Evolutionary conservation across 2,888 invertebrate genomes (phyloP).

Genomic region (Nematopogon swammerdamellus): DNA sequence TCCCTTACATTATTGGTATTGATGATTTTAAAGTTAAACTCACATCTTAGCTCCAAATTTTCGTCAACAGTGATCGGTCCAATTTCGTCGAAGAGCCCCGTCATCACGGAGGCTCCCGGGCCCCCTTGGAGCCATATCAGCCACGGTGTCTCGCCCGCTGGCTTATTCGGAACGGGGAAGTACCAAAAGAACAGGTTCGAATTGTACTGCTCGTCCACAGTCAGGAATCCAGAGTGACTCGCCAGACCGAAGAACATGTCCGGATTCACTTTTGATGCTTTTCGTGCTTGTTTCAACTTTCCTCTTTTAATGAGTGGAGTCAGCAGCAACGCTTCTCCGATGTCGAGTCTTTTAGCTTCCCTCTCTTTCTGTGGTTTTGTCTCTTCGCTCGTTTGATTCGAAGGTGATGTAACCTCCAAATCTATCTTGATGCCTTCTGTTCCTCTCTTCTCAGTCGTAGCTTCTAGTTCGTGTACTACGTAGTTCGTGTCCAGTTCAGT

Average conservation of each 20-base stretch:
- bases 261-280: slow-evolving; percentile 23
- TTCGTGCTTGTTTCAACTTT: slow-evolving; percentile 21
- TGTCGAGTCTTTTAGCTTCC: too few species aligned
- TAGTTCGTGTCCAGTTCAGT: too few species aligned
- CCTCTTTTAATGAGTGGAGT: slow-evolving; percentile 27
- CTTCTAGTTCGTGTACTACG: too few species aligned
- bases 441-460: too few species aligned
- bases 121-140: slow-evolving; percentile 88
- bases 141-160: slow-evolving; percentile 54
- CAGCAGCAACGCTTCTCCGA: slow-evolving; percentile 21
- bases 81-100: slow-evolving; percentile 36
- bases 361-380: too few species aligned
- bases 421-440: too few species aligned
- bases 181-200: slow-evolving; percentile 86
- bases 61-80: slow-evolving; percentile 26
- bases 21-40: too few species aligned
- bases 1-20: too few species aligned
- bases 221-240: slow-evolving; percentile 53
- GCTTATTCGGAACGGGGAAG: slow-evolving; percentile 57
- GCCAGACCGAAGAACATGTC: slow-evolving; percentile 29
- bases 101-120: slow-evolving; percentile 67
- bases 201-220: slow-evolving; percentile 66
- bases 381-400: too few species aligned
- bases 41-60: slow-evolving; percentile 22
- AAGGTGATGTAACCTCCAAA: too few species aligned